Evolutionary conservation across 2,888 invertebrate species (phyloP).

Genomic region (Imbricaverruca yamaguchii): DNA sequence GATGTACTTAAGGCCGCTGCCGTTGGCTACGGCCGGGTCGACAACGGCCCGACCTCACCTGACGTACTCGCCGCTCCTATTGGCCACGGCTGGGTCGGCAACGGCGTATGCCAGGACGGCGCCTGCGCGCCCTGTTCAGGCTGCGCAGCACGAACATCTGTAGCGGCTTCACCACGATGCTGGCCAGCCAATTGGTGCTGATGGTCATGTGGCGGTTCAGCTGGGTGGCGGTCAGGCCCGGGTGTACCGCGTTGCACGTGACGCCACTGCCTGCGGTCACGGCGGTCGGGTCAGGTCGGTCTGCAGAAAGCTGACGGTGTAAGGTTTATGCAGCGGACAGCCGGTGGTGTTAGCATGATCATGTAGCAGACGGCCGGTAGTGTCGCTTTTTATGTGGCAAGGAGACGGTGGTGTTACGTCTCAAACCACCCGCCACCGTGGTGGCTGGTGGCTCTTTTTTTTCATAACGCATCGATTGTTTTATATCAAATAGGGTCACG

Average conservation of each 20-base stretch:
- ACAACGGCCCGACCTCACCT: conserved; percentile 47
- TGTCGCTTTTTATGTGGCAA: too few relatives aligned
- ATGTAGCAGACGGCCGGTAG: too few relatives aligned
- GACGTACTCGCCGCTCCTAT: conserved; percentile 62
- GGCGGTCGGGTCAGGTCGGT: background rate
- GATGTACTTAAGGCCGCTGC: too few relatives aligned
- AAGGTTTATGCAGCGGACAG: too few relatives aligned
- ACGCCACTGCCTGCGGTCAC: conserved; percentile 56
- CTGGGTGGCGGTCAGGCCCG: conserved; percentile 71
- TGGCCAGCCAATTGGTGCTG: conserved; percentile 52
- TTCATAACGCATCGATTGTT: too few relatives aligned
- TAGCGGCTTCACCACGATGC: conserved; percentile 57
- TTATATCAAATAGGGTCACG: too few relatives aligned
- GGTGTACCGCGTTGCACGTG: conserved; percentile 72
- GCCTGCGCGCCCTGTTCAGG: conserved; percentile 62
- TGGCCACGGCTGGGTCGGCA: conserved; percentile 54
- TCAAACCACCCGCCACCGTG: too few relatives aligned
- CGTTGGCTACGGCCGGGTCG: too few relatives aligned
- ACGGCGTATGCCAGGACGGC: conserved; percentile 59
- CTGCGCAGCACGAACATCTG: conserved; percentile 66
- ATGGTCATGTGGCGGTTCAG: conserved; percentile 65
- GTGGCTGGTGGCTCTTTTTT: too few relatives aligned
- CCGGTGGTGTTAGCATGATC: too few relatives aligned
- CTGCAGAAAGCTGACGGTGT: too few relatives aligned
- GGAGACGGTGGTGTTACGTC: too few relatives aligned